phyloP scores from a whole-genome alignment of 2,888 invertebrate genomes.

The Brachyptera risi region DNA sequence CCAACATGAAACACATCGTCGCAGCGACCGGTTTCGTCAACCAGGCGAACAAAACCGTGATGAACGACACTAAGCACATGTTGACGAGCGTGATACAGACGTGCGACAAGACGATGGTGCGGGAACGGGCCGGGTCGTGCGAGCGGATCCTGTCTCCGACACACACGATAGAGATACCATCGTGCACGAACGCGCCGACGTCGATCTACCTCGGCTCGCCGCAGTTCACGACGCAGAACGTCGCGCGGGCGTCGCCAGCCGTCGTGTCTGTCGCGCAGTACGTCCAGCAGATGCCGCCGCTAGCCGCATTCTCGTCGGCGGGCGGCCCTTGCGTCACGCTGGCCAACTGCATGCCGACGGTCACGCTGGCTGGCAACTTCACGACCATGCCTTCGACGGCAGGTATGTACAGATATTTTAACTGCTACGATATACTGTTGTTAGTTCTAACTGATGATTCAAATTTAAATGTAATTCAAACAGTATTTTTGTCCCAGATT shows the following conservation, averaged over 20 bases:
- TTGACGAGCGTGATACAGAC: neutral
- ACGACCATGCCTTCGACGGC: neutral
- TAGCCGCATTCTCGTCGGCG: constrained; percentile 4
- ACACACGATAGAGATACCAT: constrained; percentile 15
- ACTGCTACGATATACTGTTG: too few species aligned
- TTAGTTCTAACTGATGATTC: too few species aligned
- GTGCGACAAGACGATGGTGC: neutral
- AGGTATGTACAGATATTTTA: too few species aligned
- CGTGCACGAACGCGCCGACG: neutral
- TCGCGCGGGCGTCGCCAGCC: neutral
- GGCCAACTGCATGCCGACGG: neutral
- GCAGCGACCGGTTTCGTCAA: too few species aligned
- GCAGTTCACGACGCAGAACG: neutral
- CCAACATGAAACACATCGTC: neutral
- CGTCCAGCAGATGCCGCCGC: constrained; percentile 15
- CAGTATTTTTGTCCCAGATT: too few species aligned
- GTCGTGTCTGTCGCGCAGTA: neutral
- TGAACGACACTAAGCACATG: neutral
- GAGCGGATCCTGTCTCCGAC: neutral
- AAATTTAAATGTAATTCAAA: too few species aligned
- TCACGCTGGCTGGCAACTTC: neutral
- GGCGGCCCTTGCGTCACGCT: neutral
- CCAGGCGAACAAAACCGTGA: too few species aligned
- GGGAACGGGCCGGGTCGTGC: neutral
- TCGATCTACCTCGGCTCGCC: constrained; percentile 18